These are phyloP conservation scores for Silurus meridionalis DNA, from an alignment of 2,113 vertebrate species.

Conservation along the genomic window DNA sequence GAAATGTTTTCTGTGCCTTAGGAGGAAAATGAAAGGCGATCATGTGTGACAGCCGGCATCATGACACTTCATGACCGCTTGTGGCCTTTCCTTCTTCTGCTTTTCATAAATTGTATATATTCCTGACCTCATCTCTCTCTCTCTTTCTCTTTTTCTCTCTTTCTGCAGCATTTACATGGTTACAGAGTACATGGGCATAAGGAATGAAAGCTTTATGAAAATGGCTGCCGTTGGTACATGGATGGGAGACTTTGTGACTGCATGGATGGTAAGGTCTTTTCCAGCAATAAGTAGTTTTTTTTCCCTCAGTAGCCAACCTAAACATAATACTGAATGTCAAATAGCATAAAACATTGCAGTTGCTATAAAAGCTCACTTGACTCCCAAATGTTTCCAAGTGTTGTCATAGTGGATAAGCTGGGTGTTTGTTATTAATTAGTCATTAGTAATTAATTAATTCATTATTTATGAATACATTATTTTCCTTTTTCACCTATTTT, in stretches of 20 bases:
- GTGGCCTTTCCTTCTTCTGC: slow-evolving; percentile 41
- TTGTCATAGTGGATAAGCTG: not conserved
- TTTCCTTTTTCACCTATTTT: not conserved
- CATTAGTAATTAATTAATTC: no score
- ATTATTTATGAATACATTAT: no score
- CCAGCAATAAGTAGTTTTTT: not conserved
- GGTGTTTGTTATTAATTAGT: not conserved
- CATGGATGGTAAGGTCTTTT: slow-evolving; percentile 92
- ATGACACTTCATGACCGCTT: slow-evolving; percentile 53
- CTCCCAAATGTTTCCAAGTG: not conserved
- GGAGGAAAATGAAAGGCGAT: slow-evolving; percentile 64
- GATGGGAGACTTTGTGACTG: slow-evolving; percentile 99
- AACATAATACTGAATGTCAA: not conserved
- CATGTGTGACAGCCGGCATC: slow-evolving; percentile 61
- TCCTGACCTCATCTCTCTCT: slow-evolving; percentile 40
- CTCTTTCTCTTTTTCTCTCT: slow-evolving; percentile 43
- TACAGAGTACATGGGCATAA: slow-evolving; percentile 97
- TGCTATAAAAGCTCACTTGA: not conserved
- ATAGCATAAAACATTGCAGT: not conserved
- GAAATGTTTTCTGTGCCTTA: slow-evolving; percentile 57
- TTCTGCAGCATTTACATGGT: slow-evolving; percentile 86
- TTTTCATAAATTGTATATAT: not conserved
- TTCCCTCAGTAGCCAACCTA: not conserved
- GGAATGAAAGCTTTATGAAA: slow-evolving; percentile 98
- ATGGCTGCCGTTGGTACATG: slow-evolving; percentile 96